These are phyloP conservation scores for Macheiramphus alcinus DNA, from an alignment of 2,113 vertebrate species.

Conservation along the genomic window DNA sequence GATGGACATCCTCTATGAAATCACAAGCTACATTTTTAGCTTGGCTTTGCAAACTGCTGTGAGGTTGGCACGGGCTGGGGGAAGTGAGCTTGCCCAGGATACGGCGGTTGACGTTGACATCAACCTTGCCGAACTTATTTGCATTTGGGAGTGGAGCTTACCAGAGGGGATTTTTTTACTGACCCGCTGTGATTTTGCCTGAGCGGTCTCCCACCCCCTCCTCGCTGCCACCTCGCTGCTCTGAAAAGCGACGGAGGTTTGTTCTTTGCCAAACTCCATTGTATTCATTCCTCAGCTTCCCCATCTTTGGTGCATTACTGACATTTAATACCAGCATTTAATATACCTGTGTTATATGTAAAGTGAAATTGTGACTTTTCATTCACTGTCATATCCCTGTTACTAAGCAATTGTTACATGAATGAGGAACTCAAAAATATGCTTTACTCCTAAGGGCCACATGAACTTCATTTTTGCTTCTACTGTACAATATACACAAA, in stretches of 20 bases:
- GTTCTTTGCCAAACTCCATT: neutral
- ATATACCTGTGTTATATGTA: neutral
- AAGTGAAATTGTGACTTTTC: neutral
- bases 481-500: neutral
- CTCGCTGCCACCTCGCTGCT: neutral
- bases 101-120: neutral
- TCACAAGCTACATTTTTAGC: neutral
- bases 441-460: neutral
- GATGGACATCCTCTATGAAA: slow-evolving; percentile 58
- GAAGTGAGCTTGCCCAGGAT: neutral
- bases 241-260: rapidly evolving
- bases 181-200: neutral
- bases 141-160: neutral
- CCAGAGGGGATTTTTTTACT: neutral
- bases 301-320: neutral
- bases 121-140: neutral
- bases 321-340: neutral
- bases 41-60: neutral
- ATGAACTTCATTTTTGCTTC: neutral
- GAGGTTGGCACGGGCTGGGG: neutral
- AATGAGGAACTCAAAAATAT: neutral
- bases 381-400: rapidly evolving
- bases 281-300: neutral
- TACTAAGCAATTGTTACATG: neutral
- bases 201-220: rapidly evolving